These are phyloP conservation scores for Trachymyrmex septentrionalis DNA, from an alignment of 1,140 invertebrate species.

Conservation along the genomic window DNA sequence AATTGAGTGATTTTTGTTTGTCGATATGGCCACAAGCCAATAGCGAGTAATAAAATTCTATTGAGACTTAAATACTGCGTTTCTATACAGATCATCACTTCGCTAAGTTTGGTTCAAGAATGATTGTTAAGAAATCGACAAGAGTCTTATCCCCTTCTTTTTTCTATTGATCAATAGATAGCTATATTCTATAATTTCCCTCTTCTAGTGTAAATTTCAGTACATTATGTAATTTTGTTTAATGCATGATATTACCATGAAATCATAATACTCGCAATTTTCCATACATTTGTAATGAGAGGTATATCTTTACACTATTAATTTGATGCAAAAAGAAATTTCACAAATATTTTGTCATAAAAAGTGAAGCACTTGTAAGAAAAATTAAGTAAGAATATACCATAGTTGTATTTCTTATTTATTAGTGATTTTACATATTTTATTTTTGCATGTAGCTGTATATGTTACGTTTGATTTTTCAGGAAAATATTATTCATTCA, in stretches of 20 bases:
- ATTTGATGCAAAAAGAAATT: background rate
- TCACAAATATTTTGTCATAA: background rate
- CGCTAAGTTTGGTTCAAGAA: background rate
- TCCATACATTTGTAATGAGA: background rate
- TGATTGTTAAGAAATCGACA: background rate
- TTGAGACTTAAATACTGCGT: background rate
- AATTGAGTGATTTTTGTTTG: constrained; percentile 2
- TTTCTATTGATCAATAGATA: too few species aligned
- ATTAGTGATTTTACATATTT: background rate
- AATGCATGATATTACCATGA: background rate
- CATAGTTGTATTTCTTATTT: background rate
- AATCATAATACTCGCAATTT: background rate
- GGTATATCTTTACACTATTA: background rate
- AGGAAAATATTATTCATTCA: background rate
- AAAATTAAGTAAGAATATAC: background rate
- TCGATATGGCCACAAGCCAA: constrained; percentile 26
- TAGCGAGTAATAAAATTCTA: background rate
- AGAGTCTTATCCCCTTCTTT: background rate
- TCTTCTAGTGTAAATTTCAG: background rate
- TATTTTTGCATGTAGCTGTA: background rate
- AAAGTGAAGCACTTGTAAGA: background rate
- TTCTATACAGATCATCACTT: background rate
- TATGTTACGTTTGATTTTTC: background rate
- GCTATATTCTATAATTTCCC: background rate
- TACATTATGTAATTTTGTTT: background rate